Base-by-base conservation (phyloP, 2,888 invertebrate genomes). In the Arctia plantaginis region DNA sequence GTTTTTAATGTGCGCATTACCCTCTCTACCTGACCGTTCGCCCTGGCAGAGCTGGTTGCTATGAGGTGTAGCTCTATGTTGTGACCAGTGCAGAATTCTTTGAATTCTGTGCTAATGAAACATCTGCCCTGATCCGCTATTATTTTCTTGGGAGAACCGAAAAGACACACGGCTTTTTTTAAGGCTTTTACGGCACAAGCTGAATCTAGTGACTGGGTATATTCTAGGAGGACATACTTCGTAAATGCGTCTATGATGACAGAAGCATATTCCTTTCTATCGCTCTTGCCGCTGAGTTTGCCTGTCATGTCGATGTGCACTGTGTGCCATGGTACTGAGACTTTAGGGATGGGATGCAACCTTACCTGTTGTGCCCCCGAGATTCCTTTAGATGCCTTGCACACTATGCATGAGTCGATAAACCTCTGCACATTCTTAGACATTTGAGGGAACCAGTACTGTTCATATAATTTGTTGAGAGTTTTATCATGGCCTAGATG, bases 251-350 rank as follows among this genome's bases (percentile, higher is more conserved):
- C 41, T 7, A 86, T 83, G 0, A 83, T 76, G 0, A 86, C 87
- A 0, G 80, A 85, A 1, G 23, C 66, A 51, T 88, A 87, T 59
- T 88, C 84, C 59, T 86, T 86, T 3, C 72, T 51, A 18, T 86
- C 83, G 39, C 82, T 85, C 33, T 86, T 88, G 0, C 84, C 85
- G 35, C 83, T 86, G 0, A 86, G 71, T 47, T 69, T 69, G 13
- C 62, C 62, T 18, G 69, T 33, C 1, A 86, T 35, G 18, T 82
- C 83, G 7, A 81, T 82, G 13, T 87, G 85, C 6, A 88, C 66
- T 0, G 87, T 87, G 30, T 88, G 85, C 41, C 41, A 41, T 41
- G 41, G 41, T 7, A 41, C 41, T 41, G 41, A 41, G 4, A 41
- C 85, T 62, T 77, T 80, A 0, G 75, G 84, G 3, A 86, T 87